phyloP scores from a whole-genome alignment of 2,888 invertebrate genomes.

The Meganola albula region DNA sequence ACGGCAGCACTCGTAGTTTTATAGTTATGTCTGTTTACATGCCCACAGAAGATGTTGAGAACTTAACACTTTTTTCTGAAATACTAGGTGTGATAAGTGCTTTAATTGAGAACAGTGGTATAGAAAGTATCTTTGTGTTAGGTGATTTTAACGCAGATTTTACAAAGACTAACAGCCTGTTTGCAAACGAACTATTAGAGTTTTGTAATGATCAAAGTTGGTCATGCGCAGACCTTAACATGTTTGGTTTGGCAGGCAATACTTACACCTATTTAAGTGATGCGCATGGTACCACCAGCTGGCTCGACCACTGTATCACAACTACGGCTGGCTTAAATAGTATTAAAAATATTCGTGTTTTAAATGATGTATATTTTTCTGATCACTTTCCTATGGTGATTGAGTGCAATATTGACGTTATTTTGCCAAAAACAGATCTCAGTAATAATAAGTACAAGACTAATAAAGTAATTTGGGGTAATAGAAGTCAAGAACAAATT shows the following conservation, averaged over 20 bases:
- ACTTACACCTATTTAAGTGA: neutral
- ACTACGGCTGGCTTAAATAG: neutral
- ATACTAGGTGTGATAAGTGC: conserved; percentile 7
- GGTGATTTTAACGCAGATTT: conserved; percentile 9
- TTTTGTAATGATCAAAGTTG: conserved; percentile 6
- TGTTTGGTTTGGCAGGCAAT: neutral
- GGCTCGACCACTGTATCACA: neutral
- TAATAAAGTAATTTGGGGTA: neutral
- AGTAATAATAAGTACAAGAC: neutral
- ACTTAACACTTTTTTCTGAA: conserved; percentile 7
- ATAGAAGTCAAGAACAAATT: neutral
- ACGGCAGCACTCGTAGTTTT: conserved; percentile 1
- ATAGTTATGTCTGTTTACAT: conserved; percentile 9
- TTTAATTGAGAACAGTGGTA: conserved; percentile 3
- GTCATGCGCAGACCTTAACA: conserved; percentile 2
- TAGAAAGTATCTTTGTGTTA: conserved; percentile 3
- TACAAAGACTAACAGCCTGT: conserved; percentile 3
- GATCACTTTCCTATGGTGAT: neutral
- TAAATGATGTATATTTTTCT: neutral
- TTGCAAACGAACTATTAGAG: conserved; percentile 2
- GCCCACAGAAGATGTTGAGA: conserved; percentile 6
- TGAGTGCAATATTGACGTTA: neutral
- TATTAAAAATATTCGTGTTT: neutral
- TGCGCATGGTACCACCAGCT: neutral
- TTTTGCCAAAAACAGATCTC: neutral